phyloP scores from a whole-genome alignment of 2,888 invertebrate genomes.

The Rhogogaster chlorosoma region DNA sequence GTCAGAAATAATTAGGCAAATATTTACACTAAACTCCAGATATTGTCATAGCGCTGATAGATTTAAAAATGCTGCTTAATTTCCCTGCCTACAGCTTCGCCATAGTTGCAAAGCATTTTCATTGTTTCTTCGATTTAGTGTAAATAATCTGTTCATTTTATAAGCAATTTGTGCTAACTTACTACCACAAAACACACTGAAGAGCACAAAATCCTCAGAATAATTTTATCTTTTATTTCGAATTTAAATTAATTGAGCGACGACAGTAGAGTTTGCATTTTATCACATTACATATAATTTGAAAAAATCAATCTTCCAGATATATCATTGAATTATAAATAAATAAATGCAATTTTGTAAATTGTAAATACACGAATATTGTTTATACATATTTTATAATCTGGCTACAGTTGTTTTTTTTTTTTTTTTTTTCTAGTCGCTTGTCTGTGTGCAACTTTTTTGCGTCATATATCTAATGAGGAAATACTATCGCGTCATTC shows the following conservation, averaged over 20 bases:
- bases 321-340: constrained; percentile 7
- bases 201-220: constrained; percentile 24
- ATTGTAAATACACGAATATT: constrained; percentile 46
- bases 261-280: constrained; percentile 18
- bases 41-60: background rate
- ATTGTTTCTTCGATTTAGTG: constrained; percentile 1
- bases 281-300: background rate
- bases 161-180: constrained; percentile 50
- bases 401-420: constrained; percentile 38
- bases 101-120: constrained; percentile 30
- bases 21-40: constrained; percentile 1
- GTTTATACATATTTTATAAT: constrained; percentile 36
- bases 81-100: constrained; percentile 26
- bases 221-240: constrained; percentile 13
- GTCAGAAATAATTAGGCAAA: background rate
- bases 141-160: constrained; percentile 39
- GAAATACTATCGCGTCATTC: background rate
- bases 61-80: constrained; percentile 23
- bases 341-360: constrained; percentile 27
- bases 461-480: background rate
- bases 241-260: constrained; percentile 23
- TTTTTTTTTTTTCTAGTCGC: constrained; percentile 39
- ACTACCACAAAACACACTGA: constrained; percentile 51
- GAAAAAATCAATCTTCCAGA: background rate
- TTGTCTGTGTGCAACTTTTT: constrained; percentile 37